phyloP scores from a whole-genome alignment of 2,888 invertebrate species.

The Odontomyia ornata region DNA sequence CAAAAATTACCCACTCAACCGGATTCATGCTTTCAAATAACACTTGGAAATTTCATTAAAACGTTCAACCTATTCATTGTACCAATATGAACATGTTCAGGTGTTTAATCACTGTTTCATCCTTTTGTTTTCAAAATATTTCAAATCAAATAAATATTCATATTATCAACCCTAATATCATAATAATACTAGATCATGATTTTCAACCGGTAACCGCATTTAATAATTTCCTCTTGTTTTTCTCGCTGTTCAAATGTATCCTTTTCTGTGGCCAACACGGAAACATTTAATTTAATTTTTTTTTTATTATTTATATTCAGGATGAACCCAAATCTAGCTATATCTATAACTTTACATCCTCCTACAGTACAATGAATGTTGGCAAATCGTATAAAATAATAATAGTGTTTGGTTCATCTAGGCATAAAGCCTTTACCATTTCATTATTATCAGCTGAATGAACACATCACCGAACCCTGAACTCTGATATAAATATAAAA shows the following conservation, averaged over 20 bases:
- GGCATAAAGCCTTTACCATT: neutral
- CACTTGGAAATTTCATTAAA: too few relatives aligned
- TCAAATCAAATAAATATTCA: too few relatives aligned
- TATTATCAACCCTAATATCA: neutral
- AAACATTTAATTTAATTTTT: neutral
- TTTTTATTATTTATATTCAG: too few relatives aligned
- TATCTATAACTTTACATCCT: neutral
- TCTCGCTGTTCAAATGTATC: neutral
- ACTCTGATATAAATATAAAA: neutral
- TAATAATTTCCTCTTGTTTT: neutral
- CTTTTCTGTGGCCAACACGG: neutral
- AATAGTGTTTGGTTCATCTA: slow-evolving; percentile 1
- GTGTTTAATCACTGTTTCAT: too few relatives aligned
- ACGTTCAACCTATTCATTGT: too few relatives aligned
- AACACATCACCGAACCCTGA: neutral
- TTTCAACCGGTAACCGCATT: neutral
- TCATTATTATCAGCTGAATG: slow-evolving; percentile 7
- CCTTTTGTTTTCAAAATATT: too few relatives aligned
- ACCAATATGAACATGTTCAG: too few relatives aligned
- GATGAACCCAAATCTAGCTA: too few relatives aligned
- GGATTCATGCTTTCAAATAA: too few relatives aligned
- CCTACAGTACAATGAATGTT: neutral
- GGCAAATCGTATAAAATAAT: slow-evolving; percentile 32
- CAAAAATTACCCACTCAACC: too few relatives aligned
- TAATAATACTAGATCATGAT: neutral